phyloP scores from a whole-genome alignment of 2,888 invertebrate species.

The Trisateles emortualis region DNA sequence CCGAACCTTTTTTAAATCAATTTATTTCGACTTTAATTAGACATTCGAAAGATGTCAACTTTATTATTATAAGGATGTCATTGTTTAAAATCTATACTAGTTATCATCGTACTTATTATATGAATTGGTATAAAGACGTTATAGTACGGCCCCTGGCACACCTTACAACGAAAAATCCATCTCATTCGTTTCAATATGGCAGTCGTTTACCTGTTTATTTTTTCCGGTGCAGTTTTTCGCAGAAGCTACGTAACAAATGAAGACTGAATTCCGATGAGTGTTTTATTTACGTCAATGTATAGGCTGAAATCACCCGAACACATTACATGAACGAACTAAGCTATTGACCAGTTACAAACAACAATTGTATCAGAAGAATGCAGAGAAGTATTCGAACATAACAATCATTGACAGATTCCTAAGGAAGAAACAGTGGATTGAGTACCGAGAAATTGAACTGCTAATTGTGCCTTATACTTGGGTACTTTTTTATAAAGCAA shows the following conservation, averaged over 20 bases:
- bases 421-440: neutral
- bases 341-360: neutral
- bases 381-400: slow-evolving; percentile 1
- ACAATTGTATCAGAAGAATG: slow-evolving; percentile 1
- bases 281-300: neutral
- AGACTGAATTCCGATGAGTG: neutral
- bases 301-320: neutral
- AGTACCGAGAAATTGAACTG: neutral
- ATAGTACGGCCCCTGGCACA: too few species aligned
- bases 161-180: too few species aligned
- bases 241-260: neutral
- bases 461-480: neutral
- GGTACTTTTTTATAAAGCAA: too few species aligned
- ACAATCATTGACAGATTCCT: neutral
- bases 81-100: too few species aligned
- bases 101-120: too few species aligned
- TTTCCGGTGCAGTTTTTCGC: neutral
- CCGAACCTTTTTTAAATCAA: too few species aligned
- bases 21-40: too few species aligned
- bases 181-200: too few species aligned
- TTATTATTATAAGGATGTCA: too few species aligned
- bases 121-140: too few species aligned
- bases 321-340: neutral
- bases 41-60: too few species aligned
- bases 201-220: too few species aligned